Percentiles rank a stretch among this genome's conserved stretches.
phyloP scores from a whole-genome alignment of 2,888 invertebrate species.

The Agonopterix arenella region DNA sequence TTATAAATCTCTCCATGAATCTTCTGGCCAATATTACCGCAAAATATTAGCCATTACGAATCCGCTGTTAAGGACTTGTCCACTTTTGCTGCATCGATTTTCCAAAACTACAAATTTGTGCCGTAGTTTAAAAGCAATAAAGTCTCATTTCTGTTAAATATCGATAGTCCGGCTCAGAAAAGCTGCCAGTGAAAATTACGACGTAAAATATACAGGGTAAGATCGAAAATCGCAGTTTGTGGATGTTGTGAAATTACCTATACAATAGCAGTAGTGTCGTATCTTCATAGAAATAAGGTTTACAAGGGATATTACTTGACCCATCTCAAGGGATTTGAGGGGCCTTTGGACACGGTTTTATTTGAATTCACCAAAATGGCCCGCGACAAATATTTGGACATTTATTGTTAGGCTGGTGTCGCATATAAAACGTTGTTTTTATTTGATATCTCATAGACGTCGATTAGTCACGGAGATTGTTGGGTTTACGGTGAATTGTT shows the following conservation, averaged over 20 bases:
- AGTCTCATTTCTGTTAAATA: not conserved
- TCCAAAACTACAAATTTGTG: not conserved
- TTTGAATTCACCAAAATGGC: conserved; percentile 60
- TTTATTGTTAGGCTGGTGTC: conserved; percentile 63
- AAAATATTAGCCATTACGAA: conserved; percentile 71
- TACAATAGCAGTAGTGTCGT: not conserved
- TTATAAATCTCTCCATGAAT: conserved; percentile 66
- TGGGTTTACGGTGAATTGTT: conserved; percentile 32
- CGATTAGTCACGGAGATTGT: conserved; percentile 54
- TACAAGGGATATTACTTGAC: conserved; percentile 35
- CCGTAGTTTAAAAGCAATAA: not conserved
- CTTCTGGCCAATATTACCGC: conserved; percentile 68
- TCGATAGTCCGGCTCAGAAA: not conserved
- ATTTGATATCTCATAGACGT: conserved; percentile 38
- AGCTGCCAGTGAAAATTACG: not conserved
- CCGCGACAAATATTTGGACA: conserved; percentile 74
- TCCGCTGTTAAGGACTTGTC: conserved; percentile 14
- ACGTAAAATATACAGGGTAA: not conserved
- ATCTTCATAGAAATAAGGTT: not conserved
- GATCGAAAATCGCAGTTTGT: not conserved
- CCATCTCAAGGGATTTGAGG: conserved; percentile 61
- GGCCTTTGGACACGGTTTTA: conserved; percentile 71
- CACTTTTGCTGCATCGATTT: not conserved
- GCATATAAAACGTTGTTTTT: conserved; percentile 65
- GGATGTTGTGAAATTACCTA: not conserved